Base-by-base conservation (phyloP, 2,888 invertebrate species). In the Apodemia mormo region DNA sequence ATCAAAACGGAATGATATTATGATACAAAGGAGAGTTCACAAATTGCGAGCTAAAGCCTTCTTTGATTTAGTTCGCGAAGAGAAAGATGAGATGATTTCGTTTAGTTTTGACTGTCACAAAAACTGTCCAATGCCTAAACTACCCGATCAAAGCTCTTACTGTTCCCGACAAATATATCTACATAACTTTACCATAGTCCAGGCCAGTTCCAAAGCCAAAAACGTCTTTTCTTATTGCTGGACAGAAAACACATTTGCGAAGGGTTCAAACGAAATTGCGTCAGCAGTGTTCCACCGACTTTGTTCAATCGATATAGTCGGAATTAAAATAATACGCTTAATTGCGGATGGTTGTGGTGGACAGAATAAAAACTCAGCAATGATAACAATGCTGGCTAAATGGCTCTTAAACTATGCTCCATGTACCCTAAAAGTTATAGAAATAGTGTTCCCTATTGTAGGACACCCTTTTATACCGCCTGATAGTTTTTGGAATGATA, bases 1-100 rank as follows among this genome's bases (percentile, higher is more conserved):
- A 66, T 66, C 66, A 66, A 45, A 43, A 43, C 43, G 66, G 45
- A 66, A 66, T 45, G 10, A n/a, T 43, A 66, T 66, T 66, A 66
- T 66, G 49, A 66, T n/a, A 66, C 43, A 66, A 66, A 40, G 45
- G 45, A 66, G 66, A 66, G 66, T 66, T 66, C 66, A 66, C 66
- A 66, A 66, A 49, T 66, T 66, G 66, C 66, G 43, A 45, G 66
- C 66, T 45, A 66, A 66, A 45, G 43, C 66, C 8, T 66, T 66
- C 45, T 66, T 45, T 66, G 66, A 43, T 43, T 66, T 66, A n/a
- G 66, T 66, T 66, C 29, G 45, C 22, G 49, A 66, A 66, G 66
- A 66, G 30, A 66, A 66, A 66, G 45, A 43, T 49, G 66, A 66
- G 22, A 66, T 66, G 66, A 66, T 67, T 52, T 52, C 52, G 52